Percentiles rank a stretch among this genome's conserved stretches.
phyloP scores from a whole-genome alignment of 1,140 invertebrate species.

The Brachionus rubens region DNA sequence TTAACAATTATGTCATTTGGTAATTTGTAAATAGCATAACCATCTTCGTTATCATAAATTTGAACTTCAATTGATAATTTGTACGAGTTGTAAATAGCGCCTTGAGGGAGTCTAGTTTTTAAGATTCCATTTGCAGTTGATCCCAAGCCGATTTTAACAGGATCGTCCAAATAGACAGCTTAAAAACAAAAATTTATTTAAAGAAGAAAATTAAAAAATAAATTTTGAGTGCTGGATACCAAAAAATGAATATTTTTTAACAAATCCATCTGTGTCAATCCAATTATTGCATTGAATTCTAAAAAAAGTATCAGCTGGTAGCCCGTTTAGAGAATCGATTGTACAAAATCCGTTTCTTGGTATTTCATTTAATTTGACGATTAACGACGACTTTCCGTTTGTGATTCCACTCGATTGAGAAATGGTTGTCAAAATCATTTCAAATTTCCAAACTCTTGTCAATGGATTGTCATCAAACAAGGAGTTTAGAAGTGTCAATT shows the following conservation, averaged over 20 bases:
- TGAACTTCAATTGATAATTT: conserved; percentile 6
- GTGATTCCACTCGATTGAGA: too few relatives aligned
- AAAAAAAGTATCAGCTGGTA: too few relatives aligned
- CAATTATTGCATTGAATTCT: too few relatives aligned
- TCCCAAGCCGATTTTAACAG: conserved; percentile 4
- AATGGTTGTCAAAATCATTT: too few relatives aligned
- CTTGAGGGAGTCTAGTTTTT: conserved; percentile 15
- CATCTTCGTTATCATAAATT: conserved; percentile 28
- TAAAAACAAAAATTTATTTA: neutral
- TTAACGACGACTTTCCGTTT: too few relatives aligned
- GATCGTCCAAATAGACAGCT: neutral
- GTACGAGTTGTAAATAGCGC: conserved; percentile 9
- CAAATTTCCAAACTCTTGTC: too few relatives aligned
- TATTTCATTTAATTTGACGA: too few relatives aligned
- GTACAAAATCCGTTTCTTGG: too few relatives aligned
- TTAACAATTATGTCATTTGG: conserved; percentile 6
- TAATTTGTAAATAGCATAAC: neutral
- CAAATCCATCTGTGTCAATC: neutral
- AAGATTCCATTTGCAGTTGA: neutral
- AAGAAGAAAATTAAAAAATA: neutral
- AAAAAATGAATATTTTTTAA: neutral
- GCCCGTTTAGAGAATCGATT: too few relatives aligned
- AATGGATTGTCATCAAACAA: too few relatives aligned
- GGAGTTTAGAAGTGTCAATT: too few relatives aligned
- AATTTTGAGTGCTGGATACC: neutral